Evolutionary conservation across 2,888 invertebrate species (phyloP), one percentile per base, ranked within the genome.

Genomic region (Eurois occulta): DNA sequence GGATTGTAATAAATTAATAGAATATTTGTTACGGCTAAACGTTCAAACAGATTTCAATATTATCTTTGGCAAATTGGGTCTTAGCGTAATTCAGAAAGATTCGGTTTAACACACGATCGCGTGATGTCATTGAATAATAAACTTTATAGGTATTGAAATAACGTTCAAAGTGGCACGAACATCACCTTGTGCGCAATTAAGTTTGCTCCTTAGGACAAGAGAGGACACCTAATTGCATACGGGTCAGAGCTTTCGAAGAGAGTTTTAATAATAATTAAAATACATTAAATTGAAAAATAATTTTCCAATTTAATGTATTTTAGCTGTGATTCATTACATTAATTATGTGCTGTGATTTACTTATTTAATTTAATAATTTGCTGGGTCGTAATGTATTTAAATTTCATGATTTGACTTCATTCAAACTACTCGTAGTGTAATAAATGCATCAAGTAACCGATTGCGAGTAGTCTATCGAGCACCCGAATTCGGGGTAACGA

Each of bases 11-110:
- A 62, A 8, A 58, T 18, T 41, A 41, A 41, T n/a, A 18, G 18
- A 43, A 74, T 28, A 67, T 32, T 8, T 70, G 4, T 52, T 76
- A 69, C 3, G 35, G 32, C 24, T 77, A 28, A 77, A 52, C 52
- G 41, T 68, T 77, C 18, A 76, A 58, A n/a, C 21, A 32, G 1
- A 18, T 6, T 32, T 73, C n/a, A 74, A 18, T 41, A 10, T 71
- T 38, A 24, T 43, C 11, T 21, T n/a, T 35, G 2, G 35, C 13
- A 10, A 62, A 72, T 32, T 32, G 11, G 28, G 46, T 46, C 43
- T 68, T 16, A 32, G 1, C 18, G 2, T 18, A 18, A 60, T 18
- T 18, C 10, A 8, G 8, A 60, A 13, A 64, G 18, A 46, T 72
- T 35, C 11, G 7, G 10, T 10, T 41, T 21, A 3, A 72, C 6